Evolutionary conservation across 2,797 vertebrate species (phyloP).

Genomic region (Gambelia wislizenii): DNA sequence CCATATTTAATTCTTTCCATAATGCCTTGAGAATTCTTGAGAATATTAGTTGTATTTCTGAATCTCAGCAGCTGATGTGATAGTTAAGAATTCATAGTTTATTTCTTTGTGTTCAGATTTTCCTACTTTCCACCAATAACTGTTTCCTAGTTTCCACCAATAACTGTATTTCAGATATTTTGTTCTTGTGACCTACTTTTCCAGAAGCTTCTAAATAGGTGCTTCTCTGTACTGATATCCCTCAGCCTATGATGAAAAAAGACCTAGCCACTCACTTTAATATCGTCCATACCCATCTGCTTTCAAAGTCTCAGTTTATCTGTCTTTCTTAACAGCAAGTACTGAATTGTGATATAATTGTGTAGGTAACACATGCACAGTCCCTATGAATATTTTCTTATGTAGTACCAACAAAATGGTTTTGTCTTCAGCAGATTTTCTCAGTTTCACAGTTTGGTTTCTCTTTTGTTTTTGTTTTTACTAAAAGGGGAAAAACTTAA

Average conservation of each 20-base stretch:
- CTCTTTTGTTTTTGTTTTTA: not conserved
- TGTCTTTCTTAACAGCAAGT: conserved; percentile 79
- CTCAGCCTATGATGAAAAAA: not conserved
- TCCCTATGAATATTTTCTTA: too few species aligned
- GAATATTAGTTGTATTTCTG: conserved; percentile 13
- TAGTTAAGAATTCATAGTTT: conserved; percentile 45
- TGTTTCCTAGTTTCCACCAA: too few species aligned
- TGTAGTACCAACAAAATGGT: too few species aligned
- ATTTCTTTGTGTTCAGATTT: conserved; percentile 13
- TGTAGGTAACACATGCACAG: conserved; percentile 91
- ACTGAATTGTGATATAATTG: conserved; percentile 86
- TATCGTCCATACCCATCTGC: not conserved
- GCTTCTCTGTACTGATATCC: not conserved
- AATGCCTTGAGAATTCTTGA: conserved; percentile 17
- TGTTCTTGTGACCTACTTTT: not conserved
- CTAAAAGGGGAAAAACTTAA: not conserved
- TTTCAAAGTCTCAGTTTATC: too few species aligned
- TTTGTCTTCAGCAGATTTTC: conserved; percentile 59
- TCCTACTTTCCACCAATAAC: conserved; percentile 18
- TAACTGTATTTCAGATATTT: conserved; percentile 16
- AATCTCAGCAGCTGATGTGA: conserved; percentile 31
- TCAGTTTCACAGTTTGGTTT: not conserved
- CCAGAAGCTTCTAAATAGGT: not conserved
- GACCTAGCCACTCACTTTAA: not conserved
- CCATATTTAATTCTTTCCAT: conserved; percentile 36